Percentiles rank a stretch among this genome's conserved stretches.
phyloP scores from a whole-genome alignment of 92 coral and sea anemone genomes.

The Zoanthus sociatus region DNA sequence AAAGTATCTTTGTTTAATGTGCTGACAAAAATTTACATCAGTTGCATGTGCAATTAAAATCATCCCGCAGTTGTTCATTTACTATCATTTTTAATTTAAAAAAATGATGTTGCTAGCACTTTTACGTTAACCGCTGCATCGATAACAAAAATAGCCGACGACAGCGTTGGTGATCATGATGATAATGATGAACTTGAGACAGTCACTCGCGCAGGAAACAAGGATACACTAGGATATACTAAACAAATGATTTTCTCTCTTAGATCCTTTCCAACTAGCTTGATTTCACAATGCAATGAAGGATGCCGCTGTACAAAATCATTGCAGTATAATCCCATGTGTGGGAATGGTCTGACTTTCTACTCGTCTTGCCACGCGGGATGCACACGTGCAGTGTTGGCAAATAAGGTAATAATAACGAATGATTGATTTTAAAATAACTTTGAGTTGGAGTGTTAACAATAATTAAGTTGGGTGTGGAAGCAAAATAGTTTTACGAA shows the following conservation, averaged over 20 bases:
- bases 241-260: background rate
- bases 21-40: background rate
- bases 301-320: conserved; percentile 60
- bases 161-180: background rate
- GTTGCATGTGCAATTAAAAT: background rate
- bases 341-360: conserved; percentile 68
- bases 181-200: background rate
- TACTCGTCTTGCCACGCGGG: conserved; percentile 89
- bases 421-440: background rate
- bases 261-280: conserved; percentile 53
- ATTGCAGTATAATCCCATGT: conserved; percentile 69
- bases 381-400: conserved; percentile 32
- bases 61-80: background rate
- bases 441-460: background rate
- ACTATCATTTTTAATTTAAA: too few relatives aligned
- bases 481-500: too few relatives aligned
- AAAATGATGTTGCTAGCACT: background rate
- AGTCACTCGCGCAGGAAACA: background rate
- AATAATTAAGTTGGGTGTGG: too few relatives aligned
- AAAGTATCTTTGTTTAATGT: background rate
- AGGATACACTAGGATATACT: too few relatives aligned
- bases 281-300: conserved; percentile 67
- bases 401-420: conserved; percentile 32
- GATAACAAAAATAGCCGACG: background rate
- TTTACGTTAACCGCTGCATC: background rate